These are phyloP conservation scores for Eonycteris spelaea DNA, from an alignment of 2,113 vertebrate genomes.

Conservation along the genomic window DNA sequence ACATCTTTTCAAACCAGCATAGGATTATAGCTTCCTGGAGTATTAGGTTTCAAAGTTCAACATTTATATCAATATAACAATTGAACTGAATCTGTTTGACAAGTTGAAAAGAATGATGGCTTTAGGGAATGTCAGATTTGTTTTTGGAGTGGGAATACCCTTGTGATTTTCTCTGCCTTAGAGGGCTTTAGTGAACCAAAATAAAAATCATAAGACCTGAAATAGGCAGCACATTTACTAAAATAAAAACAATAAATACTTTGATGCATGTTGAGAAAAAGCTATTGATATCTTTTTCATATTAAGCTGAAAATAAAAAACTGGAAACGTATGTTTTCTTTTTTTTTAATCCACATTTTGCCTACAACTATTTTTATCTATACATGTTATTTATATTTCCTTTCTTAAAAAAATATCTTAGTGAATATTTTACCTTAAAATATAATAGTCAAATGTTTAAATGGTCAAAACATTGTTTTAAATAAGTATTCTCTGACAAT, in stretches of 20 bases:
- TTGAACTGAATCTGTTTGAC: slow-evolving; percentile 58
- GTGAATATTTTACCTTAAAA: not conserved
- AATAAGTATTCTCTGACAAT: not conserved
- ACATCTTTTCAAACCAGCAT: not conserved
- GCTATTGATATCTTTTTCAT: not conserved
- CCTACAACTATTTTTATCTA: not conserved
- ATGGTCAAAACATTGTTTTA: not conserved
- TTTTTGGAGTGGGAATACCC: slow-evolving; percentile 58
- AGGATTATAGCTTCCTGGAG: slow-evolving; percentile 13
- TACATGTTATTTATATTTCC: not conserved
- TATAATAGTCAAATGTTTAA: not conserved
- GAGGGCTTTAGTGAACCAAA: slow-evolving; percentile 55
- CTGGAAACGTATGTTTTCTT: not conserved
- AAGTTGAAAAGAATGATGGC: slow-evolving; percentile 55
- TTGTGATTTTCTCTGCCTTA: slow-evolving; percentile 57
- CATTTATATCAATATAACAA: slow-evolving; percentile 71
- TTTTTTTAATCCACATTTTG: not conserved
- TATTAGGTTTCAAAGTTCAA: slow-evolving; percentile 53
- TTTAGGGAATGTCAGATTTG: slow-evolving; percentile 50
- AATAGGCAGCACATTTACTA: slow-evolving; percentile 57
- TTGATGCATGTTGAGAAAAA: slow-evolving; percentile 23
- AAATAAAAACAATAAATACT: slow-evolving; percentile 38
- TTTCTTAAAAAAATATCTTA: not conserved
- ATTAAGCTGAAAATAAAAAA: slow-evolving; percentile 4
- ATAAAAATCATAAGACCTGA: slow-evolving; percentile 45